Conservation (phyloP, 2,797 vertebrate genomes). For the Megaceryle alcyon region DNA sequence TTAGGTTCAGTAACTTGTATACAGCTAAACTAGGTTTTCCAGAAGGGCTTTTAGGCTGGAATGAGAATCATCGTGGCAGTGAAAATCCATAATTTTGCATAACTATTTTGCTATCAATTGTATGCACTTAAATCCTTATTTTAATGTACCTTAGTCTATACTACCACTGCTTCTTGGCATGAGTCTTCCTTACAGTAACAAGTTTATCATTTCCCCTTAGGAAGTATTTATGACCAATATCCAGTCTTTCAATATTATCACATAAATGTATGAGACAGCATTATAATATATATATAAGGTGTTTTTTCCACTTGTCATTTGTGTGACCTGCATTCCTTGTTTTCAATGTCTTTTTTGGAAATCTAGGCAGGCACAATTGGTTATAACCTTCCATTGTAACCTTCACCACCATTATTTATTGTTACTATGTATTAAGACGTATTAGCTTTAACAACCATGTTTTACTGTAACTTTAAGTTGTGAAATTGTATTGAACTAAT, state of each 20-base stretch:
- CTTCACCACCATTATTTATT: not conserved
- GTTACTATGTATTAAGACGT: not conserved
- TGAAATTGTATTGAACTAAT: not conserved
- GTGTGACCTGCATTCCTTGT: not conserved
- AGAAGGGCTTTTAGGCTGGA: not conserved
- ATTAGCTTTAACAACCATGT: fast-evolving
- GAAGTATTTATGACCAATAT: not conserved
- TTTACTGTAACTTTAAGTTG: not conserved
- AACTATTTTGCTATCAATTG: not conserved
- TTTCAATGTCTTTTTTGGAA: not conserved
- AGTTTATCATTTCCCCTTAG: not conserved
- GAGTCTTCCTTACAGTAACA: not conserved
- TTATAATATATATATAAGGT: fast-evolving
- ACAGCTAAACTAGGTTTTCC: not conserved
- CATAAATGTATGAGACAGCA: not conserved
- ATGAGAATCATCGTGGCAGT: not conserved
- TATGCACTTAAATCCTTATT: not conserved
- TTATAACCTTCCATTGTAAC: not conserved
- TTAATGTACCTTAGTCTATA: not conserved
- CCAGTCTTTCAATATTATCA: not conserved
- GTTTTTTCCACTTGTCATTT: not conserved
- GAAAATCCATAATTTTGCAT: not conserved
- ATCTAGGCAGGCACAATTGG: not conserved
- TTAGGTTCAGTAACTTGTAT: not conserved
- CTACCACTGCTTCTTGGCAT: not conserved